phyloP scores from a whole-genome alignment of 2,113 vertebrate genomes.

The Prochilodus magdalenae region DNA sequence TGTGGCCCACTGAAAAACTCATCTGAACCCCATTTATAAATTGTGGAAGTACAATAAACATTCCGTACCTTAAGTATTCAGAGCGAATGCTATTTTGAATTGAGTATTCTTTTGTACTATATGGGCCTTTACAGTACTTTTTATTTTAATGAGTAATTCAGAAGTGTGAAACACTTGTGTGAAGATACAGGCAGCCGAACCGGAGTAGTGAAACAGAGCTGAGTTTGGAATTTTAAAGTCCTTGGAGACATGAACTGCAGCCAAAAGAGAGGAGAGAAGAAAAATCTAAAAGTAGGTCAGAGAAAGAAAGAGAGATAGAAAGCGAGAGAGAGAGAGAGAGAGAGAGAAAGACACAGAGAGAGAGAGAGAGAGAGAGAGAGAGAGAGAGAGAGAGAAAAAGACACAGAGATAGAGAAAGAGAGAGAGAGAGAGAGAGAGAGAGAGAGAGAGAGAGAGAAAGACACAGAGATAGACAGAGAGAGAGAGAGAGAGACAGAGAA shows the following conservation, averaged over 20 bases:
- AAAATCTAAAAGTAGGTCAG: conserved; percentile 74
- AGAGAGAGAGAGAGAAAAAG: conserved; percentile 20
- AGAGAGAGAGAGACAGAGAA: conserved; percentile 23
- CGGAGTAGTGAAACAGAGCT: neutral
- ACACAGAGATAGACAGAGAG: conserved; percentile 72
- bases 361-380: neutral
- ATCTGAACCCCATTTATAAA: too few relatives aligned
- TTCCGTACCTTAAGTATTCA: too few relatives aligned
- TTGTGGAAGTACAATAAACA: too few relatives aligned
- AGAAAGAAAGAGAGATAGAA: conserved; percentile 18
- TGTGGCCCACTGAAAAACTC: too few relatives aligned
- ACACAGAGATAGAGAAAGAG: conserved; percentile 20
- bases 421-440: conserved; percentile 17
- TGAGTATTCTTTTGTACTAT: too few relatives aligned
- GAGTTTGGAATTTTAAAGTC: conserved; percentile 57
- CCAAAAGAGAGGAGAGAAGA: conserved; percentile 61
- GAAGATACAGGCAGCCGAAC: neutral
- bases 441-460: conserved; percentile 36
- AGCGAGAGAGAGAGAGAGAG: conserved; percentile 21
- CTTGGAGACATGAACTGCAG: conserved; percentile 56
- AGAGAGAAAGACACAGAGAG: neutral
- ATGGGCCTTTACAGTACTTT: too few relatives aligned
- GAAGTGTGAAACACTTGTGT: neutral
- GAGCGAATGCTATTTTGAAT: too few relatives aligned
- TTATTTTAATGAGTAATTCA: neutral